Base-by-base conservation (phyloP, 2,113 vertebrate species). In the Damaliscus lunatus region DNA sequence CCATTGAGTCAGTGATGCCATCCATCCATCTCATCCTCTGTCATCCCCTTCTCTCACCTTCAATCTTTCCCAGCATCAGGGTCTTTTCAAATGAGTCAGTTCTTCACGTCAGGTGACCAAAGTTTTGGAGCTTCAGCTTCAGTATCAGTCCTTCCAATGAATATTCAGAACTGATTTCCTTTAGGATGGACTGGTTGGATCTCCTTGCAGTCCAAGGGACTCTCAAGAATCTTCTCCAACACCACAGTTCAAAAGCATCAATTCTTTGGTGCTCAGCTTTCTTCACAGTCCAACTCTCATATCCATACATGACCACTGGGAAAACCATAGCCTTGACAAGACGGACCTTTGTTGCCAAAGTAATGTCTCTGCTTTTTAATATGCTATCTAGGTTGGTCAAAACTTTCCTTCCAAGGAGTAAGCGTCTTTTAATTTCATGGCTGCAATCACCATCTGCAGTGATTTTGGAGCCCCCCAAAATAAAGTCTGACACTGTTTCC, bases 201-300 rank as follows among this genome's bases (percentile, higher is more conserved):
- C 33, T 67, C 64, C 64, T 67, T 67, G 16, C 62, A 64, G 62
- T 64, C 31, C 62, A 64, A 17, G 31, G 31, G 62, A 64, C 31
- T 17, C 62, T 64, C 15, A 64, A 64, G 15, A 64, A 31, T 64
- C 62, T 64, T 33, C 62, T 64, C 62, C 31, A 64, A n/a, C 15
- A n/a, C 15, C 62, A 64, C 62, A 64, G 31, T 17, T 64, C 62
- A 64, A 64, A 64, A 64, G 16, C 64, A 67, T 36, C 17, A 21
- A 4, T 36, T 67, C 33, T 67, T 67, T 0, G 4, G 33, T 0
- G 0, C 33, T 67, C 33, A 67, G 64, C 4, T 21, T 67, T 67
- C 14, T 62, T 55, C 53, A 55, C 19, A 55, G 19, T 21, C 19
- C 53, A 55, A 55, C 53, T 21, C 19, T 55, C 53, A 55, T 19